phyloP scores from a whole-genome alignment of 2,113 vertebrate genomes.

The Mionectes macconnelli region DNA sequence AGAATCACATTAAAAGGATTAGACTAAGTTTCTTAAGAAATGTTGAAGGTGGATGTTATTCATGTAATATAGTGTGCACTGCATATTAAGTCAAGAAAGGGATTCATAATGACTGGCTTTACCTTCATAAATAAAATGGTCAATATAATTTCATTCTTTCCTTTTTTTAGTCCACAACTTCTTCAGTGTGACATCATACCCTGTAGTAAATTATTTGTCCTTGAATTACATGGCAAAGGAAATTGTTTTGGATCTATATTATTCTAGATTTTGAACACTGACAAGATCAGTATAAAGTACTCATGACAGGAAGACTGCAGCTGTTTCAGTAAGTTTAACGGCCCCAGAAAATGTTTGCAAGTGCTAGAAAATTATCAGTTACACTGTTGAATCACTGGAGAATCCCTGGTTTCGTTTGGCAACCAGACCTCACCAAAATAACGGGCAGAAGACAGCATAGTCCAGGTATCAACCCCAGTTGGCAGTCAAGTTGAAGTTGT shows the following conservation, averaged over 20 bases:
- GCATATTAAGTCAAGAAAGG: not conserved
- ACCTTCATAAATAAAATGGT: not conserved
- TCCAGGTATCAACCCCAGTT: not conserved
- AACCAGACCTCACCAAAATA: not conserved
- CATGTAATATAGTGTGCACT: not conserved
- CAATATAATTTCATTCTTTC: not conserved
- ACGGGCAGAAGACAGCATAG: not conserved
- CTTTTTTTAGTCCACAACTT: not conserved
- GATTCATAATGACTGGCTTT: not conserved
- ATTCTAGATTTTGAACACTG: not conserved
- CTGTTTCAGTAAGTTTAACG: not conserved
- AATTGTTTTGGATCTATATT: not conserved
- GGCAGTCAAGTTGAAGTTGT: not conserved
- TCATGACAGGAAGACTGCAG: not conserved
- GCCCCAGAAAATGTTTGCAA: not conserved
- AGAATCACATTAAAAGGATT: not conserved
- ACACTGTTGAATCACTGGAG: not conserved
- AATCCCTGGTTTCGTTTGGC: not conserved
- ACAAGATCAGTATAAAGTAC: not conserved
- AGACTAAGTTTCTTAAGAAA: not conserved
- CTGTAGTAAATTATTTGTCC: not conserved
- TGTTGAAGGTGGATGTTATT: not conserved
- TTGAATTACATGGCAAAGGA: not conserved
- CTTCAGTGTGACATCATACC: not conserved
- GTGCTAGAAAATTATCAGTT: not conserved